Conservation (phyloP, 2,797 vertebrate species). For the Gymnodraco acuticeps region DNA sequence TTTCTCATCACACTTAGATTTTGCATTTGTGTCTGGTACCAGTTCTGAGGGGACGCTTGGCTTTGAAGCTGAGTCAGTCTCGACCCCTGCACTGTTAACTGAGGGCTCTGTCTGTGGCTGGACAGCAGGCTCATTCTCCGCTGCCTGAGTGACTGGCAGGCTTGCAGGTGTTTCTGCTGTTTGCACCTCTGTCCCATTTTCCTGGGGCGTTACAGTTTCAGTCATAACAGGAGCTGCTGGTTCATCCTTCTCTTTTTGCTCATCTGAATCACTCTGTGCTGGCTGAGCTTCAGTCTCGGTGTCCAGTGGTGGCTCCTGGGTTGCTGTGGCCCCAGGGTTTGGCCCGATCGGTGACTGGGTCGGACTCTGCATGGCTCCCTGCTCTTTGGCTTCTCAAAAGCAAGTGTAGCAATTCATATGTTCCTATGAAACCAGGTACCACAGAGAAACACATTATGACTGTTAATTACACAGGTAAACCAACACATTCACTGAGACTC, state of each 20-base stretch:
- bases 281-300: conserved; percentile 16
- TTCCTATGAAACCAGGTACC: conserved; percentile 28
- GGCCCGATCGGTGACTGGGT: conserved; percentile 31
- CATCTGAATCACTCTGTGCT: conserved; percentile 34
- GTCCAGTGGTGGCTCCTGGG: conserved; percentile 28
- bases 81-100: conserved; percentile 4
- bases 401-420: background rate
- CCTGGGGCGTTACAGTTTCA: conserved; percentile 1
- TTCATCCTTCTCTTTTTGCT: conserved; percentile 14
- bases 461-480: conserved; percentile 8
- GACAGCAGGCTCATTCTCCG: conserved; percentile 17
- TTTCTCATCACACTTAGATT: conserved; percentile 14
- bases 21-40: background rate
- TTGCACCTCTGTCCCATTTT: conserved; percentile 19
- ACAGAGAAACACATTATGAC: conserved; percentile 30
- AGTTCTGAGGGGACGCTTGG: background rate
- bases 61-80: conserved; percentile 29
- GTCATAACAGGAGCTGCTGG: conserved; percentile 1
- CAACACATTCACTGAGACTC: background rate
- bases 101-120: conserved; percentile 5
- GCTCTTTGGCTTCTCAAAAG: conserved; percentile 30
- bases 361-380: conserved; percentile 70
- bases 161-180: conserved; percentile 27
- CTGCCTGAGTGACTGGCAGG: conserved; percentile 11
- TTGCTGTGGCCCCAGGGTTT: conserved; percentile 38